Evolutionary conservation across 1,140 invertebrate genomes (phyloP).

Genomic region (Platorchestia sp.): DNA sequence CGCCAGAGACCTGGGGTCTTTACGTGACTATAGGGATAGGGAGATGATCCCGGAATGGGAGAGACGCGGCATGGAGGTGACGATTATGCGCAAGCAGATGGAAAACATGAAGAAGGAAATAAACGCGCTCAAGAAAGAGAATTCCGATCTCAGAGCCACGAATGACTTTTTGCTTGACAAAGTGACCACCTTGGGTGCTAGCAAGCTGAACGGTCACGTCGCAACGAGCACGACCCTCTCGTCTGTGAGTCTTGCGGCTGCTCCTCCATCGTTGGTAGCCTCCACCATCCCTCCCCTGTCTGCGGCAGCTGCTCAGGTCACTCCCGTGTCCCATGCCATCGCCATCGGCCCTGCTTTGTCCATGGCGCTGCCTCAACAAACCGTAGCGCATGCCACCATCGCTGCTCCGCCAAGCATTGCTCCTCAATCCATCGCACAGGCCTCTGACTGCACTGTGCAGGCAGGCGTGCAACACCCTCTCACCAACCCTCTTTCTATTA

Average conservation of each 20-base stretch:
- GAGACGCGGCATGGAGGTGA: constrained; percentile 62
- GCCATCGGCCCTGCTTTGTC: constrained; percentile 14
- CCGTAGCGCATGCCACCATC: constrained; percentile 21
- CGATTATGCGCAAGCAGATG: constrained; percentile 64
- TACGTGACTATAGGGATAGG: constrained; percentile 61
- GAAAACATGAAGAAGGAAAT: constrained; percentile 66
- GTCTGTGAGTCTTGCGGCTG: background rate
- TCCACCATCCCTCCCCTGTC: constrained; percentile 6
- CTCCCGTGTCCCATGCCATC: background rate
- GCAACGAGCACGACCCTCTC: constrained; percentile 21
- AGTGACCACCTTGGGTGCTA: constrained; percentile 56
- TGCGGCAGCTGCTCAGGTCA: constrained; percentile 34
- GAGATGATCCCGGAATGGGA: constrained; percentile 63
- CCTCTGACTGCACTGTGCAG: constrained; percentile 10
- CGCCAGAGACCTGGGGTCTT: background rate
- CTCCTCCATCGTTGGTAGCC: constrained; percentile 5
- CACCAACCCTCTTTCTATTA: constrained; percentile 21
- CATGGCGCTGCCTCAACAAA: constrained; percentile 18
- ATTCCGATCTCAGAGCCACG: constrained; percentile 65
- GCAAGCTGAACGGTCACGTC: constrained; percentile 32
- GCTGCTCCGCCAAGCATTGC: constrained; percentile 28
- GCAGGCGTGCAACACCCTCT: constrained; percentile 28
- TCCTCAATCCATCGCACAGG: background rate
- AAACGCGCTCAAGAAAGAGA: constrained; percentile 63
- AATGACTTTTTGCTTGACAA: constrained; percentile 67